phyloP scores from a whole-genome alignment of 1,140 invertebrate genomes.

The Stegodyphus dumicola region DNA sequence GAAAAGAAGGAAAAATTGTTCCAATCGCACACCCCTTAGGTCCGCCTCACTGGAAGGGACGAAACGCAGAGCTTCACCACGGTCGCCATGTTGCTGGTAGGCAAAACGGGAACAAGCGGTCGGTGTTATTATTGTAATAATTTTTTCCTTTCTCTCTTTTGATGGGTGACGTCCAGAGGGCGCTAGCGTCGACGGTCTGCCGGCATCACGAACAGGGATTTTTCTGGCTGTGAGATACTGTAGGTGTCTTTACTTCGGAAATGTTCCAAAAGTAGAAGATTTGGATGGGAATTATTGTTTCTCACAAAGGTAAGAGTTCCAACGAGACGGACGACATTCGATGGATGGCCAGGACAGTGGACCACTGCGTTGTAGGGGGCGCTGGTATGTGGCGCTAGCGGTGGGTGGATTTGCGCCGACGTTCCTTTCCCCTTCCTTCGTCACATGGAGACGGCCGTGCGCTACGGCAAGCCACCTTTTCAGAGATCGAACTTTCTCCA shows the following conservation, averaged over 20 bases:
- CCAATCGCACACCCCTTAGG: not conserved
- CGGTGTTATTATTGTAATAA: not conserved
- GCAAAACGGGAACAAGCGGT: not conserved
- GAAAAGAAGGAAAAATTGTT: not conserved
- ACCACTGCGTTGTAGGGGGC: constrained; percentile 20
- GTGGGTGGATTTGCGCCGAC: too few relatives aligned
- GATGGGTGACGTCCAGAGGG: constrained; percentile 6
- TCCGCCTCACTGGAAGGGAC: not conserved
- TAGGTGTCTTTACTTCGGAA: too few relatives aligned
- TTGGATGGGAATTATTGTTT: too few relatives aligned
- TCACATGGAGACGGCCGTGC: constrained; percentile 19
- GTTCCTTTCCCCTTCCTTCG: not conserved
- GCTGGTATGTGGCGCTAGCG: not conserved
- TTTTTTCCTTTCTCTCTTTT: constrained; percentile 4
- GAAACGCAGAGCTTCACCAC: too few relatives aligned
- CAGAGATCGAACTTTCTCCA: not conserved
- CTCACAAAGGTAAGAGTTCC: too few relatives aligned
- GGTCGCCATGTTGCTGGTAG: constrained; percentile 2
- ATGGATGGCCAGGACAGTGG: not conserved
- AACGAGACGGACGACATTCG: too few relatives aligned
- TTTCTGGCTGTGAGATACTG: too few relatives aligned
- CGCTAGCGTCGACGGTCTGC: constrained; percentile 11
- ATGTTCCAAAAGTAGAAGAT: too few relatives aligned
- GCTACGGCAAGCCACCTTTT: not conserved
- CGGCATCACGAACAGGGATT: constrained; percentile 1